Evolutionary conservation across 1,140 invertebrate genomes (phyloP), one percentile per base, ranked within the genome.

Genomic region (Achroia grisella): DNA sequence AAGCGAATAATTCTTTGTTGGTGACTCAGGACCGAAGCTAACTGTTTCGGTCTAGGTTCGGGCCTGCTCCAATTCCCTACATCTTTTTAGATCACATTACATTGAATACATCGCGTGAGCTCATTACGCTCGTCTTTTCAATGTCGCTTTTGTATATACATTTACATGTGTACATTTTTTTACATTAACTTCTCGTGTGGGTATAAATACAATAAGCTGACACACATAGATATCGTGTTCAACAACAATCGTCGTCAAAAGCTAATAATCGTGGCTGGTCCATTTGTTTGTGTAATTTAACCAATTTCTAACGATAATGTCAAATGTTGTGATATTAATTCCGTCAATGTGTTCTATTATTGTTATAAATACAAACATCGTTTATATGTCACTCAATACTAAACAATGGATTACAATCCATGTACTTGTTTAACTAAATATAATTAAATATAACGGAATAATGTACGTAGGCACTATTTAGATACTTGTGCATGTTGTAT

Each of bases 21-120:
- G 60, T 76, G 71, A 80, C 48, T 75, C 69, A 74, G 64, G 64
- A 64, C 56, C 56, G 52, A 56, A 53, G 50, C 60, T 76, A 75
- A 78, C 72, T 69, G 73, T 77, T 62, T 61, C 62, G 47, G 54
- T 58, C 59, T 79, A 69, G 60, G 71, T 76, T 67, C 51, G 33
- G 55, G 58, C 45, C 59, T 65, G 73, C 55, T 71, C 78, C 60
- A 62, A 70, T 79, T 73, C 60, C 70, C 73, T 56, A 81, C 67
- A 77, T 82, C 46, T 64, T 68, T 67, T 64, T 53, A 62, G 62
- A 73, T 74, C 60, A 60, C 57, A 63, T 70, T 72, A 71, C 63
- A 59, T 61, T 67, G 45, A 72, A 69, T 56, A 57, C 53, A 42
- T 48, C 45, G 46, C 44, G 44, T 48, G 57, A 44, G 56, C 62